phyloP scores from a whole-genome alignment of 2,888 invertebrate species.

The Nomada lathburiana region DNA sequence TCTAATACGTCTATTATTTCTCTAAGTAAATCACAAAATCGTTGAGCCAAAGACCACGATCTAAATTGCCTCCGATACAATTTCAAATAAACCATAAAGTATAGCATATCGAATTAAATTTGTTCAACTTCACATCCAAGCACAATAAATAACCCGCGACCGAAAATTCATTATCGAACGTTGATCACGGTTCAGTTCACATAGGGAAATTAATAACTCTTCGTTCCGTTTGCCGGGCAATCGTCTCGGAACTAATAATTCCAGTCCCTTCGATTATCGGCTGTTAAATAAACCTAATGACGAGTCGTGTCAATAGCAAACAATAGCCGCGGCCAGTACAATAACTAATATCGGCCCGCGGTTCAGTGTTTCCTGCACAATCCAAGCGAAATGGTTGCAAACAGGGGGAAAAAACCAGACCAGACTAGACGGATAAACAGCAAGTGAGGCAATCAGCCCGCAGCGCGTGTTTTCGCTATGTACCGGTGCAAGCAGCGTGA shows the following conservation, averaged over 20 bases:
- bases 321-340: slow-evolving; percentile 1
- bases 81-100: too few species aligned
- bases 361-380: not conserved
- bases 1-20: too few species aligned
- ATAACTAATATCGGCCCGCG: slow-evolving; percentile 17
- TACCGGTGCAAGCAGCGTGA: slow-evolving; percentile 18
- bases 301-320: slow-evolving; percentile 1
- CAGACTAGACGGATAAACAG: slow-evolving; percentile 18
- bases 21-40: too few species aligned
- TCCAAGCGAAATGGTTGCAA: not conserved
- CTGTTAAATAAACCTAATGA: slow-evolving; percentile 13
- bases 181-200: not conserved
- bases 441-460: slow-evolving; percentile 16
- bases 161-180: not conserved
- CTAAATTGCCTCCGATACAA: too few species aligned
- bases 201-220: slow-evolving; percentile 13
- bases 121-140: too few species aligned
- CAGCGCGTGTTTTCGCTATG: slow-evolving; percentile 10
- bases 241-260: slow-evolving; percentile 28
- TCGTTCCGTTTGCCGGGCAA: slow-evolving; percentile 6
- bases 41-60: too few species aligned
- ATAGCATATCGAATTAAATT: too few species aligned
- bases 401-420: not conserved
- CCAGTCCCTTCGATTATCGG: not conserved
- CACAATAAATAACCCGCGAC: too few species aligned